A percentile compares a stretch with the other conserved stretches of the same genome.
Conservation (phyloP, 2,113 vertebrate species). For the Anthoscopus minutus region DNA sequence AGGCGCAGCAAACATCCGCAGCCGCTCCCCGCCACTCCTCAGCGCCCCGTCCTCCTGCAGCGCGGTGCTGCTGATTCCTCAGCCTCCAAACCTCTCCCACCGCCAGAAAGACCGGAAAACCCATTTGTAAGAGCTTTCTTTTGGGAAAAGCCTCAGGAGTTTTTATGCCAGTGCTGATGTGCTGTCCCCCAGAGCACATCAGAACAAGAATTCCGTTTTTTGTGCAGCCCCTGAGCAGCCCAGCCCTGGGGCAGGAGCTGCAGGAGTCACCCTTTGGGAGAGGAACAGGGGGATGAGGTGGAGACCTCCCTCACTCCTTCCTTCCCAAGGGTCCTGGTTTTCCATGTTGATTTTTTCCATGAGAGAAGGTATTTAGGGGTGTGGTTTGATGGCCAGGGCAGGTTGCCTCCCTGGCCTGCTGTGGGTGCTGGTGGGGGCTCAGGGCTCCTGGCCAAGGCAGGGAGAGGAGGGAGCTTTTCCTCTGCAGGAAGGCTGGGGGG, state of each 20-base stretch:
- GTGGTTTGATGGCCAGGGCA: too few species aligned
- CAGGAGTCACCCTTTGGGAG: not conserved
- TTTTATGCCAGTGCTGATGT: not conserved
- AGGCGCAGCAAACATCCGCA: not conserved
- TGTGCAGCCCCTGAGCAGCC: not conserved
- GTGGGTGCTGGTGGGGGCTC: not conserved
- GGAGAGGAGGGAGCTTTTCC: not conserved
- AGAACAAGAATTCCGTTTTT: not conserved
- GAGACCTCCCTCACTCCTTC: not conserved
- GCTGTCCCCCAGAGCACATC: not conserved
- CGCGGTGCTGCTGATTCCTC: not conserved
- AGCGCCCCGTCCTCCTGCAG: not conserved
- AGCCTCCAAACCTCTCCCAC: not conserved
- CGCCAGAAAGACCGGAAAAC: not conserved
- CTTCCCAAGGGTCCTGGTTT: not conserved
- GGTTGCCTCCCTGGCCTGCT: not conserved
- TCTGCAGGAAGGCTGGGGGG: fast-evolving
- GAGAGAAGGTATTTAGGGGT: not conserved
- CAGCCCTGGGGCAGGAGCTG: not conserved
- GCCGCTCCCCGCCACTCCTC: not conserved
- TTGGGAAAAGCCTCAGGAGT: not conserved
- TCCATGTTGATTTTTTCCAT: too few species aligned
- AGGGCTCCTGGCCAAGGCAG: not conserved
- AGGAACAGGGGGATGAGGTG: not conserved
- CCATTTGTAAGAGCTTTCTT: not conserved